Conservation (phyloP, 2,797 vertebrate species). For the Otolemur crassicaudatus region DNA sequence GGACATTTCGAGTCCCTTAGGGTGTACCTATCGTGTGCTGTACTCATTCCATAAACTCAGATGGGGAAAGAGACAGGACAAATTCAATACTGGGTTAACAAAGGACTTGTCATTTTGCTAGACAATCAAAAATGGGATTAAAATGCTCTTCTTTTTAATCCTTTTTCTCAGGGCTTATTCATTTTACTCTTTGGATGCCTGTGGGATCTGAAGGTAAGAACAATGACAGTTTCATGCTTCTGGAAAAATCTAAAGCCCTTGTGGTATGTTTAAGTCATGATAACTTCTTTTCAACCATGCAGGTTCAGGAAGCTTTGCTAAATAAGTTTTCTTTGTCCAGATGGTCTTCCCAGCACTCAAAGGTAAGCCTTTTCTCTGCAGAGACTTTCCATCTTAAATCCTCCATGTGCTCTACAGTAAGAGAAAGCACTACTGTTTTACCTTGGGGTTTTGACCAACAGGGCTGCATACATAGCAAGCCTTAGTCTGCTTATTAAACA, state of each 20-base stretch:
- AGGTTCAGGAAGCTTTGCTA: conserved; percentile 91
- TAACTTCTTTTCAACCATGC: conserved; percentile 65
- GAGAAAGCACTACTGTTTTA: neutral
- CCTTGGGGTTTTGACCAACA: neutral
- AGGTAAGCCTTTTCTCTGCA: conserved; percentile 85
- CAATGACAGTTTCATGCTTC: conserved; percentile 30
- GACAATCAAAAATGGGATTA: neutral
- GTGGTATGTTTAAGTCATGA: conserved; percentile 58
- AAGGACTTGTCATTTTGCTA: neutral
- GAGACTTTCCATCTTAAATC: neutral
- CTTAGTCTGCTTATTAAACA: neutral
- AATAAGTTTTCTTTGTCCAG: conserved; percentile 84
- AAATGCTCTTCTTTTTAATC: neutral
- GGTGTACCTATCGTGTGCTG: neutral
- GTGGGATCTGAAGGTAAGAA: conserved; percentile 91
- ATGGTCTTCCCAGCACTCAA: conserved; percentile 89
- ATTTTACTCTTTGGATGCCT: conserved; percentile 90
- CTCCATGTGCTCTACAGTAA: fast-evolving
- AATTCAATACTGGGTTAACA: neutral
- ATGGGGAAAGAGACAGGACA: neutral
- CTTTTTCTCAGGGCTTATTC: conserved; percentile 88
- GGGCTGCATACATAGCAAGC: neutral
- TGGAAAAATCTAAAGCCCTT: neutral
- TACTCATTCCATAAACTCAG: neutral
- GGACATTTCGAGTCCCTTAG: neutral